Percentiles rank a stretch among this genome's conserved stretches.
These are phyloP conservation scores for Microhierax caerulescens DNA, from an alignment of 2,797 vertebrate genomes.

Conservation along the genomic window DNA sequence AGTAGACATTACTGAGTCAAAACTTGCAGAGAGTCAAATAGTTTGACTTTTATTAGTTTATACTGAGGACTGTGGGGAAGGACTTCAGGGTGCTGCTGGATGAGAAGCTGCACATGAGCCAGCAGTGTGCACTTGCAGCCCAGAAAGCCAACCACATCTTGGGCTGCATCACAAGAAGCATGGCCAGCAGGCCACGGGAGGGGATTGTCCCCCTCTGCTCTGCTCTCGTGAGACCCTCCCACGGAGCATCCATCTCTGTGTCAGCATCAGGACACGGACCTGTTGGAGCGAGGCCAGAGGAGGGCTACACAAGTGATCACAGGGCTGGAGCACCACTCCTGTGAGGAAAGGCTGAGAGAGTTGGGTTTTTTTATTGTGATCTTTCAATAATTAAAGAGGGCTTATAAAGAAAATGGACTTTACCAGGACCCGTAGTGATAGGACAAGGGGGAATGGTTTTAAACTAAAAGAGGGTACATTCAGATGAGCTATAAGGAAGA, in stretches of 20 bases:
- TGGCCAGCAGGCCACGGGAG: rapidly evolving
- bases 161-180: rapidly evolving
- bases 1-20: background rate
- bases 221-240: rapidly evolving
- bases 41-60: background rate
- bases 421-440: rapidly evolving
- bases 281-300: background rate
- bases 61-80: background rate
- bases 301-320: rapidly evolving
- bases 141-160: rapidly evolving
- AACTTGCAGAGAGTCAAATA: background rate
- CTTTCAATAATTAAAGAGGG: background rate
- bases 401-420: background rate
- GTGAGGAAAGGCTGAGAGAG: rapidly evolving
- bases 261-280: background rate
- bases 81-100: no score
- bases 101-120: background rate
- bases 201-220: background rate
- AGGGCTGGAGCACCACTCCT: rapidly evolving
- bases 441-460: background rate
- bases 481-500: background rate
- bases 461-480: background rate
- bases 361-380: rapidly evolving
- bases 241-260: rapidly evolving
- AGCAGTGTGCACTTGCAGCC: rapidly evolving